Percentiles rank a stretch among this genome's conserved stretches.
These are phyloP conservation scores for Phylloscopus trochilus DNA, from an alignment of 2,113 vertebrate genomes.

Conservation along the genomic window DNA sequence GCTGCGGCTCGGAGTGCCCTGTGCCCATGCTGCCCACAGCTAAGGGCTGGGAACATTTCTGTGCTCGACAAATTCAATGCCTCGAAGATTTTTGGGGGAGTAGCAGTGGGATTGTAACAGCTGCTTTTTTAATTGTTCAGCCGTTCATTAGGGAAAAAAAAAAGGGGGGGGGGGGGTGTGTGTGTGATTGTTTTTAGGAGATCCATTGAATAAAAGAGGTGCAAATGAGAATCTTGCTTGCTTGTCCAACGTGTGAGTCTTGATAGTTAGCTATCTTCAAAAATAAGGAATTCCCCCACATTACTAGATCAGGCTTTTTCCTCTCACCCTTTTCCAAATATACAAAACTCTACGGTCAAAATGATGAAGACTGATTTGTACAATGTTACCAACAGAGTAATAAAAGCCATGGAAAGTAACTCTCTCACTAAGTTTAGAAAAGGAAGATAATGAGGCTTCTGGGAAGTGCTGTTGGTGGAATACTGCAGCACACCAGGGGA, in stretches of 20 bases:
- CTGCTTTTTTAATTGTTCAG: neutral
- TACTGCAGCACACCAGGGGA: neutral
- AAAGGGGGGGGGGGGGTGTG: fast-evolving
- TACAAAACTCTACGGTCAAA: neutral
- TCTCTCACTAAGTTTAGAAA: neutral
- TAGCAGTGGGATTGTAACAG: neutral
- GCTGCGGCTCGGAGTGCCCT: neutral
- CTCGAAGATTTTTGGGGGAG: neutral
- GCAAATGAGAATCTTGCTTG: neutral
- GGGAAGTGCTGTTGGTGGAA: neutral
- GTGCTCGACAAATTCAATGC: neutral
- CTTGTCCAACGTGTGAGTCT: neutral
- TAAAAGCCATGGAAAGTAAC: neutral
- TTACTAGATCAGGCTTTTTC: neutral
- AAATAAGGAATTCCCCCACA: neutral
- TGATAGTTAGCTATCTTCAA: neutral
- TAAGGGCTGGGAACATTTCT: neutral
- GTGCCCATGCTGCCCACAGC: neutral
- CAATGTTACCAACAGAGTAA: neutral
- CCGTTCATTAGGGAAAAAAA: neutral
- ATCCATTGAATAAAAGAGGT: neutral
- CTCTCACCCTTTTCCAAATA: neutral
- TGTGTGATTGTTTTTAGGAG: neutral
- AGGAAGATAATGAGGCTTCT: neutral
- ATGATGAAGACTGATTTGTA: neutral